Conservation (phyloP, 2,888 invertebrate species). For the Trachelus troglodyta region DNA sequence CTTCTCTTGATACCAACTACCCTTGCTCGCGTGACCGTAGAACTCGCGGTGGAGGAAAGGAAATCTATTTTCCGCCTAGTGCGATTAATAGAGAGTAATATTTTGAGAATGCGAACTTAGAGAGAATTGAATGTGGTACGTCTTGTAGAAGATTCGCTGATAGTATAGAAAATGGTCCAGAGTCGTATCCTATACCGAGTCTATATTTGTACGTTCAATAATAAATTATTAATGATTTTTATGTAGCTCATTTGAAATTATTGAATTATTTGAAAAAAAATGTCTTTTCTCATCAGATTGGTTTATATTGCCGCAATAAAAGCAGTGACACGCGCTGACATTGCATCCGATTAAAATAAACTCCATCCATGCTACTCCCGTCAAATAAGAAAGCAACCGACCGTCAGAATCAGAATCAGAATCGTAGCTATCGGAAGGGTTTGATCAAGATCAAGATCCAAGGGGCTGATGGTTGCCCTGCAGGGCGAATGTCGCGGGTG, state of each 20-base stretch:
- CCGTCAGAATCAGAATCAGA: slow-evolving; percentile 4
- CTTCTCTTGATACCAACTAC: background rate
- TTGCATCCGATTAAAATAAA: background rate
- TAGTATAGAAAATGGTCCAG: background rate
- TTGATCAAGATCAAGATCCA: slow-evolving; percentile 56
- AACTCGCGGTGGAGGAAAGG: background rate
- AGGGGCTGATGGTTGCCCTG: slow-evolving; percentile 40
- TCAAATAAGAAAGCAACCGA: slow-evolving; percentile 1
- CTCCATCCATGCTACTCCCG: background rate
- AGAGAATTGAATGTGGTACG: no score
- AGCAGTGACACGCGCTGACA: background rate
- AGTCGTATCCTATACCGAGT: background rate
- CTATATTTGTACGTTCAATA: background rate
- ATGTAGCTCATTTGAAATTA: background rate
- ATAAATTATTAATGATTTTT: background rate
- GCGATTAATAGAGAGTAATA: background rate
- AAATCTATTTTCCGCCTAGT: background rate
- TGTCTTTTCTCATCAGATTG: background rate
- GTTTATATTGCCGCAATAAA: background rate
- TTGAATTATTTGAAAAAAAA: background rate
- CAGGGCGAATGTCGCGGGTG: slow-evolving; percentile 56
- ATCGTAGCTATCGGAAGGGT: slow-evolving; percentile 41
- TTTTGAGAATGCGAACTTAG: background rate
- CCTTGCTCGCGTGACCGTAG: background rate
- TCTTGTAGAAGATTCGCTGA: background rate